A percentile compares a stretch with the other conserved stretches of the same genome.
These are phyloP conservation scores for Tetragonula clypearis DNA, from an alignment of 1,140 invertebrate genomes.

Conservation along the genomic window DNA sequence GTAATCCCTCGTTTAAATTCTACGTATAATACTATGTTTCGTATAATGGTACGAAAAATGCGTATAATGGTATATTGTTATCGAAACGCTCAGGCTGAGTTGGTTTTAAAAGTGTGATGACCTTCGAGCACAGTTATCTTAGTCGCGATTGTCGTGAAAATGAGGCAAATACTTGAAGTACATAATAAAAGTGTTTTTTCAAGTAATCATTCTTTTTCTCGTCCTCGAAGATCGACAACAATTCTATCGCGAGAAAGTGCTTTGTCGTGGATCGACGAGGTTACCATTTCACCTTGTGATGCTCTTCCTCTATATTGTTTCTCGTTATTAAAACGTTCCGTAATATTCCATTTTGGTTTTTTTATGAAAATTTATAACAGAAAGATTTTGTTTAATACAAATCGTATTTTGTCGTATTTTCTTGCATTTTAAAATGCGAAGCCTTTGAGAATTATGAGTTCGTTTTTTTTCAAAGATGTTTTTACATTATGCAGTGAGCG, in stretches of 20 bases:
- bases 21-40: no score
- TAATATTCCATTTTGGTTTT: not conserved
- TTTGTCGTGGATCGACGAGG: not conserved
- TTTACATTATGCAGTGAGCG: no score
- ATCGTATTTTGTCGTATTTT: no score
- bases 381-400: not conserved
- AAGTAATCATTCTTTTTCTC: slow-evolving; percentile 17
- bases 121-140: slow-evolving; percentile 27
- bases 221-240: not conserved
- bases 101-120: slow-evolving; percentile 33
- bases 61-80: not conserved
- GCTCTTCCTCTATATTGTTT: not conserved
- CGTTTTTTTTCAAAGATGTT: no score
- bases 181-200: slow-evolving; percentile 17
- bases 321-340: not conserved
- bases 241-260: not conserved
- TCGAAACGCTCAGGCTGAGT: not conserved
- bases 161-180: slow-evolving; percentile 11
- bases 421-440: no score
- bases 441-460: no score
- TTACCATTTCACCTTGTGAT: not conserved
- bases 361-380: not conserved
- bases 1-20: not conserved
- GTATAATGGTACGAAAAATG: not conserved
- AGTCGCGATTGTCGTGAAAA: slow-evolving; percentile 36